Base-by-base conservation (phyloP, 1,140 invertebrate genomes). In the Habropoda laboriosa region DNA sequence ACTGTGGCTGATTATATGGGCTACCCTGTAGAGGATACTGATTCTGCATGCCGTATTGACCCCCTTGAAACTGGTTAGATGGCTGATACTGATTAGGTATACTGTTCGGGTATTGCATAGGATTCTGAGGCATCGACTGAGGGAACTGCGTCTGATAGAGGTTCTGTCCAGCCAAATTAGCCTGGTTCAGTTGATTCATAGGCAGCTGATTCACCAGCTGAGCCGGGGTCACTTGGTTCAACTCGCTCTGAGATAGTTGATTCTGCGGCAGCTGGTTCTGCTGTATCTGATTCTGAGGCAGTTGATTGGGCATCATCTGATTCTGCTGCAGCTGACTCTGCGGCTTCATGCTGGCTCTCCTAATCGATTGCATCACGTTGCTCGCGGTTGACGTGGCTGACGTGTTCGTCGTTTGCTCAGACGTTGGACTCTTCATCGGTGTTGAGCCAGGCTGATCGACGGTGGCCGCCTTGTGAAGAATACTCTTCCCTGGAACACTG, bases 311-410 rank as follows among this genome's bases (percentile, higher is more conserved):
- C 24, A 66, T 0, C 64, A 67, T 67, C 71, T 92, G 90, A 70
- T 90, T 90, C 38, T 89, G 90, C 24, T 80, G 61, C 21, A 90
- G 64, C 71, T 91, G 89, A 61, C 88, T 85, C 27, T 89, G 87
- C 21, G 90, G 87, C 78, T 91, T 92, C 83, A 90, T 87, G 51
- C 92, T 93, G n/a, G 90, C 77, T 38, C 92, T 83, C 79, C 92
- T 85, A 73, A 93, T 89, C 12, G 90, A 85, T 27, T 92, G 89
- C 80, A 86, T 89, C 35, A 90, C 82, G 47, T 70, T 86, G 30
- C 82, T 80, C 10, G 74, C 77, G 42, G 77, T 79, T 32, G 57
- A 83, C 3, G 63, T 80, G 13, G 64, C 51, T 0, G 61, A 71
- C 13, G 38, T 58, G 53, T 63, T 63, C 40, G 57, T 70, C 2